These are phyloP conservation scores for Macroramphosus scolopax DNA, from an alignment of 2,797 vertebrate genomes.

Conservation along the genomic window DNA sequence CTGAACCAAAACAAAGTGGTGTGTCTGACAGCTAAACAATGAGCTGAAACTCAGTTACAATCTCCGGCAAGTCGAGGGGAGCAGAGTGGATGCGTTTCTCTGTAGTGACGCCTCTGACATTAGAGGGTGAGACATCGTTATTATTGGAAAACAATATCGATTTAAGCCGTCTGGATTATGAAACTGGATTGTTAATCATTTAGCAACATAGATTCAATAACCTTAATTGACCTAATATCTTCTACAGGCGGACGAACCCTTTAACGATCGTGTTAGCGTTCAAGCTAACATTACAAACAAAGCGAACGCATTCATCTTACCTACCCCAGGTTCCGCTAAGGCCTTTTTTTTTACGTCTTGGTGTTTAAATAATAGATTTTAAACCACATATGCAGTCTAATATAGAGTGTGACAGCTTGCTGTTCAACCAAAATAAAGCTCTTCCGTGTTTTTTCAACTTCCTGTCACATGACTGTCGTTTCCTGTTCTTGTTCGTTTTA, in stretches of 20 bases:
- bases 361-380: neutral
- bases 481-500: constrained; percentile 12
- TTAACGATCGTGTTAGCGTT: neutral
- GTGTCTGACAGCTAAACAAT: too few species aligned
- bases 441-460: constrained; percentile 43
- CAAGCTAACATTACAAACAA: neutral
- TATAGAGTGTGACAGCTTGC: neutral
- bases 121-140: too few species aligned
- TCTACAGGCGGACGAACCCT: neutral
- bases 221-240: neutral
- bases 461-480: constrained; percentile 45
- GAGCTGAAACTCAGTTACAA: too few species aligned
- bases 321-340: constrained; percentile 2
- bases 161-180: too few species aligned
- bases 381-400: constrained; percentile 5
- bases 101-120: too few species aligned
- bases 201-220: neutral
- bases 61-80: too few species aligned
- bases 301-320: neutral
- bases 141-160: too few species aligned
- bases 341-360: neutral
- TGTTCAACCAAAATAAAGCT: constrained; percentile 40
- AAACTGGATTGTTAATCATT: too few species aligned
- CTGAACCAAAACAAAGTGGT: too few species aligned
- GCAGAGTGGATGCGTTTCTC: too few species aligned